Conservation (phyloP, 2,113 vertebrate genomes). For the Manacus vitellinus region DNA sequence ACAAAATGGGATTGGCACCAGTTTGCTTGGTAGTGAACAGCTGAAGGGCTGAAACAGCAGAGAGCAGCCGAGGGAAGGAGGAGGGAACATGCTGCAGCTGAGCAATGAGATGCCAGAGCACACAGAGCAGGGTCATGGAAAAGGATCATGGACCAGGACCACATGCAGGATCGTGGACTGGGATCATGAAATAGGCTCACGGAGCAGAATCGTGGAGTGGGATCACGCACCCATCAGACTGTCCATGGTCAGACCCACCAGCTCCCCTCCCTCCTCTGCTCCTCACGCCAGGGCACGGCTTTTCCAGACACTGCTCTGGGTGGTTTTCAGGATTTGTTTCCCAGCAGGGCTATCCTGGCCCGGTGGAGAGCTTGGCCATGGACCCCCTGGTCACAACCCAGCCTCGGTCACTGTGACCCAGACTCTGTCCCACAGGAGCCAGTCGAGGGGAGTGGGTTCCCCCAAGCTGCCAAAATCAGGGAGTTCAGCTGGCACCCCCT, state of each 20-base stretch:
- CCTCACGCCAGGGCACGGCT: neutral
- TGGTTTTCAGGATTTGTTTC: neutral
- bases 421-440: neutral
- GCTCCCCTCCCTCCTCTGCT: neutral
- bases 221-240: accelerated
- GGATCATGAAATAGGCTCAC: neutral
- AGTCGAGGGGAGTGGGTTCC: accelerated
- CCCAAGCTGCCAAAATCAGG: neutral
- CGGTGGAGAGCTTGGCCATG: accelerated
- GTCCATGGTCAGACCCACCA: accelerated
- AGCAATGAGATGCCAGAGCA: accelerated
- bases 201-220: too few species aligned
- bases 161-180: neutral
- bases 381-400: neutral
- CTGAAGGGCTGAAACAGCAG: neutral
- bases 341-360: neutral
- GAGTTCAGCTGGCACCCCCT: neutral
- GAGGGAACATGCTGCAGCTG: neutral
- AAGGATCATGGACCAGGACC: neutral
- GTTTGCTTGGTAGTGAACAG: neutral
- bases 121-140: neutral
- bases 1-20: neutral
- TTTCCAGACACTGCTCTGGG: neutral
- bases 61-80: neutral
- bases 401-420: neutral